Evolutionary conservation across 2,888 invertebrate genomes (phyloP).

Genomic region (Anticlea derivata): DNA sequence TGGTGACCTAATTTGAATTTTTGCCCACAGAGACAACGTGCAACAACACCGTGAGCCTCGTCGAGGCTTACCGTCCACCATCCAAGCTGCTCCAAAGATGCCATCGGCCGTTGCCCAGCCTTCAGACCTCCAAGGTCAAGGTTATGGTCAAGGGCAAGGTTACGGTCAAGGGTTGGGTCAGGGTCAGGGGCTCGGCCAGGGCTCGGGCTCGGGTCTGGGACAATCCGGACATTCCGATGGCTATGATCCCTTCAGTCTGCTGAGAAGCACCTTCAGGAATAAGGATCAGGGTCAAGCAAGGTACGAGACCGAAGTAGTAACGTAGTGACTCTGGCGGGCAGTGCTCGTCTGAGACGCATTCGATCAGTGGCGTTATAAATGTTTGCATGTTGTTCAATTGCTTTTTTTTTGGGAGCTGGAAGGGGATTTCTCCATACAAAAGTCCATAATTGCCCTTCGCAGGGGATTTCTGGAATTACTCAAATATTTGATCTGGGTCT

Average conservation of each 20-base stretch:
- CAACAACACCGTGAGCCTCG: constrained; percentile 34
- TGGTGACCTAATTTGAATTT: background rate
- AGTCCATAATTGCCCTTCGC: too few relatives aligned
- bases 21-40: constrained; percentile 25
- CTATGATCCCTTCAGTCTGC: constrained; percentile 68
- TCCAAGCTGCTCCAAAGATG: constrained; percentile 48
- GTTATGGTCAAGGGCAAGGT: constrained; percentile 3
- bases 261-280: constrained; percentile 68
- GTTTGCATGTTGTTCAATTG: too few relatives aligned
- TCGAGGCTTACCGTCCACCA: constrained; percentile 46
- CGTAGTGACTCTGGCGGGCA: too few relatives aligned
- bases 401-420: too few relatives aligned
- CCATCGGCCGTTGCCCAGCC: constrained; percentile 47
- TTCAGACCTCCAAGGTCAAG: constrained; percentile 1
- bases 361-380: too few relatives aligned
- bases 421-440: too few relatives aligned
- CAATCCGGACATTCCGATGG: constrained; percentile 37
- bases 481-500: too few relatives aligned
- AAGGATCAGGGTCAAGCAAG: constrained; percentile 40
- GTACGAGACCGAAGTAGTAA: background rate
- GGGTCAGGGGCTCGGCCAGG: constrained; percentile 1
- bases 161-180: constrained; percentile 2
- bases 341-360: too few relatives aligned
- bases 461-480: too few relatives aligned
- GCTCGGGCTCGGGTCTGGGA: background rate